phyloP scores from a whole-genome alignment of 2,113 vertebrate genomes.

The Clarias magur region DNA sequence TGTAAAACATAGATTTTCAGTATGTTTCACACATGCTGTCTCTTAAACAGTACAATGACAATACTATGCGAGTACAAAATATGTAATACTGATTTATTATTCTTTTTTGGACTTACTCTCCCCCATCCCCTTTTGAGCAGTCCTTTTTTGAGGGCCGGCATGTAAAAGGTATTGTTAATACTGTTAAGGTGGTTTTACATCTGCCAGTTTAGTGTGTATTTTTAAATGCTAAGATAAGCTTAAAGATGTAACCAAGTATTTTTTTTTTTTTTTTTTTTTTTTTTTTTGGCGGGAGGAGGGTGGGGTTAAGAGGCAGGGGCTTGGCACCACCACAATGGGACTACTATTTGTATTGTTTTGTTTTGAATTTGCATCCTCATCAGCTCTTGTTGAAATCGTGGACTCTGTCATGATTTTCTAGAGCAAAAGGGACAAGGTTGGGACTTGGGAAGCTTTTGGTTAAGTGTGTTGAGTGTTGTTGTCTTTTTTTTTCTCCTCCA shows the following conservation, averaged over 20 bases:
- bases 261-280: neutral
- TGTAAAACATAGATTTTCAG: conserved; percentile 58
- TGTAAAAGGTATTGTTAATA: conserved; percentile 69
- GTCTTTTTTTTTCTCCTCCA: conserved; percentile 48
- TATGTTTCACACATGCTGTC: conserved; percentile 61
- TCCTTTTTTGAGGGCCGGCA: conserved; percentile 66
- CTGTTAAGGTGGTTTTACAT: conserved; percentile 81
- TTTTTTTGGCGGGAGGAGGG: neutral
- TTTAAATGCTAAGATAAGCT: conserved; percentile 66
- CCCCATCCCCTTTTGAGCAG: conserved; percentile 69
- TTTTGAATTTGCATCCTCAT: neutral
- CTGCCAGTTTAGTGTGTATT: conserved; percentile 75
- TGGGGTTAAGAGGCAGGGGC: conserved; percentile 34
- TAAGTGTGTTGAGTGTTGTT: conserved; percentile 31
- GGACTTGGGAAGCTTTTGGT: conserved; percentile 55
- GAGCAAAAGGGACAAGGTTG: conserved; percentile 60
- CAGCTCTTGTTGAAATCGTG: conserved; percentile 34
- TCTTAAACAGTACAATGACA: conserved; percentile 61
- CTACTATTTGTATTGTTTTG: conserved; percentile 30
- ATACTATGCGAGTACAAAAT: conserved; percentile 59
- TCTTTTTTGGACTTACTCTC: conserved; percentile 68
- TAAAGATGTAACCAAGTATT: conserved; percentile 23
- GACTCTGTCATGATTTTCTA: conserved; percentile 23
- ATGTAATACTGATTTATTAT: conserved; percentile 57
- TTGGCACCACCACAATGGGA: conserved; percentile 30